Percentiles rank a stretch among this genome's conserved stretches.
phyloP scores from a whole-genome alignment of 2,888 invertebrate genomes.

The Coenonympha glycerion region DNA sequence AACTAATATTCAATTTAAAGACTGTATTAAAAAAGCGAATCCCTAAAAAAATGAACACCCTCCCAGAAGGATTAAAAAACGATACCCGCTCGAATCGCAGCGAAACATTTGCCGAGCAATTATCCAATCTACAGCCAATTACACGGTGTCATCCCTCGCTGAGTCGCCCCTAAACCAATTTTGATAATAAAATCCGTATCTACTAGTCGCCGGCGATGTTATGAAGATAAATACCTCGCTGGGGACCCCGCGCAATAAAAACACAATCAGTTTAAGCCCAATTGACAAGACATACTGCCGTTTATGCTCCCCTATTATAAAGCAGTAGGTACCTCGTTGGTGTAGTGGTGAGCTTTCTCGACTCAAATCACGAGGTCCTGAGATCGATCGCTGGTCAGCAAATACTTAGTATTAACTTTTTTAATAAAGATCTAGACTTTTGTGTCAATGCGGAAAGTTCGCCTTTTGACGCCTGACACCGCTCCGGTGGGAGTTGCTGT shows the following conservation, averaged over 20 bases:
- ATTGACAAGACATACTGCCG: conserved; percentile 66
- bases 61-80: conserved; percentile 28
- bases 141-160: conserved; percentile 54
- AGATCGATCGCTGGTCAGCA: no score
- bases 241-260: conserved; percentile 66
- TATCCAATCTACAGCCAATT: conserved; percentile 67
- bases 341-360: no score
- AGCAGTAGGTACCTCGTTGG: no score
- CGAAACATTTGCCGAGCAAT: conserved; percentile 59
- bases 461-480: no score
- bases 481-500: no score
- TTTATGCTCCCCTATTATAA: conserved; percentile 39
- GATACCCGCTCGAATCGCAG: conserved; percentile 28
- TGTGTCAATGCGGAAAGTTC: no score
- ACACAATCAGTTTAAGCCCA: conserved; percentile 68
- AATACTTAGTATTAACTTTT: no score
- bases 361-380: no score
- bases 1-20: no score
- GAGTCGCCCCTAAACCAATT: conserved; percentile 55
- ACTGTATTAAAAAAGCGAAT: not conserved
- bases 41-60: conserved; percentile 10
- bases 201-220: conserved; percentile 56
- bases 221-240: conserved; percentile 71
- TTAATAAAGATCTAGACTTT: no score
- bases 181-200: conserved; percentile 67